Percentiles rank a stretch among this genome's conserved stretches.
Conservation (phyloP, 2,113 vertebrate species). For the Clupea harengus region DNA sequence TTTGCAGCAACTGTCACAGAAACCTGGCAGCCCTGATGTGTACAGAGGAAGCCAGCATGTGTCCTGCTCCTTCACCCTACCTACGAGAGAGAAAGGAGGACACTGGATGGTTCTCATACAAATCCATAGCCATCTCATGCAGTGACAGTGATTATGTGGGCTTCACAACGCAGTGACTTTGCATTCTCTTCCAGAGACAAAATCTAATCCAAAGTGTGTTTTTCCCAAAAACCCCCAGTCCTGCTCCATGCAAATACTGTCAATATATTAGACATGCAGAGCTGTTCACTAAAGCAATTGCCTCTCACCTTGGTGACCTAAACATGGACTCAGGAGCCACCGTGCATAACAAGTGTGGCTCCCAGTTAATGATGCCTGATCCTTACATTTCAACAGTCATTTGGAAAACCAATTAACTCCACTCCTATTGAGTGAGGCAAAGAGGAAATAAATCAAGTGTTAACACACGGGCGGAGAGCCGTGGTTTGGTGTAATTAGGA, state of each 20-base stretch:
- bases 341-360: conserved; percentile 66
- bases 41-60: neutral
- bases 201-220: neutral
- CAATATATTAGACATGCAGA: conserved; percentile 30
- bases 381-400: conserved; percentile 85
- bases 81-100: neutral
- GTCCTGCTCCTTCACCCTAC: neutral
- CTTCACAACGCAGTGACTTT: neutral
- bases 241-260: neutral
- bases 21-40: neutral
- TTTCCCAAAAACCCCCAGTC: neutral
- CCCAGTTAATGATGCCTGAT: conserved; percentile 81
- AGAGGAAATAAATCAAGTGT: conserved; percentile 93
- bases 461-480: conserved; percentile 84
- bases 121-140: neutral
- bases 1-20: neutral
- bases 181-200: neutral
- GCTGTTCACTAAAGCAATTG: conserved; percentile 48
- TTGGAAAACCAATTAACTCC: conserved; percentile 91
- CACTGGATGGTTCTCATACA: neutral
- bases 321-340: conserved; percentile 66
- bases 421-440: conserved; percentile 78
- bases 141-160: neutral
- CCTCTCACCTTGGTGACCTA: conserved; percentile 67
- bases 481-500: conserved; percentile 84